Conservation (phyloP, 2,888 invertebrate species). For the Orthosia gothica region DNA sequence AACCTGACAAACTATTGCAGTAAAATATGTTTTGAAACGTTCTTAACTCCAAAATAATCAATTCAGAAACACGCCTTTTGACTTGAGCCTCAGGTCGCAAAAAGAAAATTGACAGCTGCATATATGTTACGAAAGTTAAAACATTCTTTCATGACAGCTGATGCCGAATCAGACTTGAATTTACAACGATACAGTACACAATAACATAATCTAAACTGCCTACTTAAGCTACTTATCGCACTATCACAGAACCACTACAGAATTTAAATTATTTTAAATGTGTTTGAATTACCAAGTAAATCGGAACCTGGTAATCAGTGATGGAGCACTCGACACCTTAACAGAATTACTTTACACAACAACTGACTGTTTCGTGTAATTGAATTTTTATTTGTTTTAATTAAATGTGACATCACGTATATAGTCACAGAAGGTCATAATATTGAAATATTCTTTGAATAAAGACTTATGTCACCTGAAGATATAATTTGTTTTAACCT, state of each 20-base stretch:
- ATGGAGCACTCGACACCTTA: not conserved
- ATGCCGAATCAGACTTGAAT: not conserved
- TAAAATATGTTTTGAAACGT: too few relatives aligned
- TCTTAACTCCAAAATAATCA: too few relatives aligned
- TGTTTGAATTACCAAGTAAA: slow-evolving; percentile 11
- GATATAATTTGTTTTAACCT: too few relatives aligned
- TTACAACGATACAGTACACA: not conserved
- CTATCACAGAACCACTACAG: slow-evolving; percentile 4
- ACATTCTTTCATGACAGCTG: not conserved
- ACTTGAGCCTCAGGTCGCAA: too few relatives aligned
- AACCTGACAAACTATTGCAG: too few relatives aligned
- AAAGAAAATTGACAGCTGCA: not conserved
- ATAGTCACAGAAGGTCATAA: not conserved
- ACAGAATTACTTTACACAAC: not conserved
- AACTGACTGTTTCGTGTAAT: slow-evolving; percentile 22
- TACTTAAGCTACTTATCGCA: slow-evolving; percentile 26
- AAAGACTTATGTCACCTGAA: too few relatives aligned
- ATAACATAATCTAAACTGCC: slow-evolving; percentile 11
- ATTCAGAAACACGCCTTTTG: too few relatives aligned
- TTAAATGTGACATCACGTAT: not conserved
- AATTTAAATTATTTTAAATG: slow-evolving; percentile 38
- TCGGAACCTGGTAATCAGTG: not conserved
- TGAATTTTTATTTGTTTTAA: slow-evolving; percentile 12
- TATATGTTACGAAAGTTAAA: not conserved
- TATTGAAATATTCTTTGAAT: too few relatives aligned